Evolutionary conservation across 2,888 invertebrate species (phyloP), one percentile per base, ranked within the genome.

Genomic region (Meganola albula): DNA sequence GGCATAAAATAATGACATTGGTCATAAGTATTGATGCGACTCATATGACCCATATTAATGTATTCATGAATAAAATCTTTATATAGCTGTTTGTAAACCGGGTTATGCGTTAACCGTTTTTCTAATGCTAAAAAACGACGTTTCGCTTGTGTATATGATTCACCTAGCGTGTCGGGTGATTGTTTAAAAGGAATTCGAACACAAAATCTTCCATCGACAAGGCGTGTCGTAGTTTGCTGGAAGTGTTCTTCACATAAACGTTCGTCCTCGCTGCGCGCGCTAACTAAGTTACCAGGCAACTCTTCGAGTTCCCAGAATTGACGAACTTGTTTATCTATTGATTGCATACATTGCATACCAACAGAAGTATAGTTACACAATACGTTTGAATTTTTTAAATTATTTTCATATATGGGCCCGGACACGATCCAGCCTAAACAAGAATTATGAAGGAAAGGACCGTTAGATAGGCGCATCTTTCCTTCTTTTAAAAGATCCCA

Each of bases 401-500:
- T 16, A 4, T 16, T 16, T 5, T 4, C 6, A 6, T 16, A 6
- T 6, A 16, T 6, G 4, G 16, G 16, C 4, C 16, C 16, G 16
- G 16, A 16, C 16, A 16, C 4, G 6, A 16, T 16, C 16, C 16
- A 16, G 16, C 16, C 16, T 4, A 16, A 16, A 16, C 16, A 6
- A 5, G 16, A 5, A 6, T 16, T 16, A 5, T 16, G 16, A 5
- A 16, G 16, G 6, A 5, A 16, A 16, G 16, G 16, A 4, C 16
- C 16, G 16, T 16, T 16, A 16, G 4, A 5, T 6, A 16, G 6
- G 4, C 6, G 4, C 4, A 16, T 5, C 6, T 16, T 16, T 4
- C 28, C 34, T 12, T 29, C 25, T 11, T 24, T 10, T 24, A 41
- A 25, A 4, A 41, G 22, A 5, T 40, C 37, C 48, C 45, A 48